Conservation (phyloP, 92 coral and sea anemone genomes). For the Ricordea florida region DNA sequence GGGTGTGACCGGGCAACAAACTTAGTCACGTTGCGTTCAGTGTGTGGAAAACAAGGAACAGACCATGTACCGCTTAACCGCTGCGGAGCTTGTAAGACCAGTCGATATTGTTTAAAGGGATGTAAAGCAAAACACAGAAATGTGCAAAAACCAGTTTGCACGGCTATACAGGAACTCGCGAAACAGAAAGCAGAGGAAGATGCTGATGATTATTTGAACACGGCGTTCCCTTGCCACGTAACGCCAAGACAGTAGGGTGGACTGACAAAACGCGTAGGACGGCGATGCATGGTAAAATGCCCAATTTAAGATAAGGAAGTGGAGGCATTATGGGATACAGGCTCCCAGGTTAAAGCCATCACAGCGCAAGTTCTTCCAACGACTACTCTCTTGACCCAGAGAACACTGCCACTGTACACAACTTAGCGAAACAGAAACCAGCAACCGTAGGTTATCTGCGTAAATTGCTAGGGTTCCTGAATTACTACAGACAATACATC, state of each 20-base stretch:
- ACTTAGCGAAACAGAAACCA: no score
- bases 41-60: slow-evolving; percentile 28
- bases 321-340: slow-evolving; percentile 54
- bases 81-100: slow-evolving; percentile 21
- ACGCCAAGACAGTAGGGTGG: slow-evolving; percentile 24
- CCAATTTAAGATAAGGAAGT: neutral
- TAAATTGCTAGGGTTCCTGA: no score
- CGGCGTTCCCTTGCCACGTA: slow-evolving; percentile 10
- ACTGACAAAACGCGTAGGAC: slow-evolving; percentile 23
- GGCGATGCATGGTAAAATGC: slow-evolving; percentile 30
- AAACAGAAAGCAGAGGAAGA: neutral
- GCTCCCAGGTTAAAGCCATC: slow-evolving; percentile 64
- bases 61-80: neutral
- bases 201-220: neutral
- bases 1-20: slow-evolving; percentile 27
- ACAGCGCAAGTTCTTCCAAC: no score
- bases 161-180: slow-evolving; percentile 22
- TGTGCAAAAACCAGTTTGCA: slow-evolving; percentile 4
- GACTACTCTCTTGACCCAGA: no score
- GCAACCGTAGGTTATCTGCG: no score
- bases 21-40: slow-evolving; percentile 37
- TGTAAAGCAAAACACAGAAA: neutral
- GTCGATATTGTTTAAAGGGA: neutral
- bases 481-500: slow-evolving; percentile 13
- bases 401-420: no score